Conservation (phyloP, 64 coral and sea anemone species). For the Stichodactyla mertensii region DNA sequence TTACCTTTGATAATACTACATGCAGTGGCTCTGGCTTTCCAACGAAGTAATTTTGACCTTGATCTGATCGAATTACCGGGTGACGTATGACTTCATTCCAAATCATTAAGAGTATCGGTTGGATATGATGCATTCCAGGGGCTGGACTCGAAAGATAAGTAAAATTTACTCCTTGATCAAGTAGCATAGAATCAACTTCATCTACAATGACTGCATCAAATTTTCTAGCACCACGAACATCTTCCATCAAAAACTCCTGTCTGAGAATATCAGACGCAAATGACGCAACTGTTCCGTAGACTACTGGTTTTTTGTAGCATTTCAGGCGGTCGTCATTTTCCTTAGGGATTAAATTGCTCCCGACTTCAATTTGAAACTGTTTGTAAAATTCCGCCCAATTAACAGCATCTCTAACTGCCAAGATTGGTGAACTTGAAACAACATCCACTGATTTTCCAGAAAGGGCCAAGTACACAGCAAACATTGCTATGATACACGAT, state of each 20-base stretch:
- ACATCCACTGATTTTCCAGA: constrained; percentile 25
- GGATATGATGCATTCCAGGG: constrained; percentile 23
- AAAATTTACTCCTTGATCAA: constrained; percentile 28
- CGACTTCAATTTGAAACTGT: constrained; percentile 2
- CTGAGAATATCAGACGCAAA: constrained; percentile 29
- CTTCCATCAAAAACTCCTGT: constrained; percentile 25
- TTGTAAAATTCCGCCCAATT: background rate
- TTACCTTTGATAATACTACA: background rate
- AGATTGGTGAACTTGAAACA: constrained; percentile 18
- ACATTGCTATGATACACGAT: constrained; percentile 31
- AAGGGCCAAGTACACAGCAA: constrained; percentile 12
- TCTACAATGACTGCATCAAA: constrained; percentile 21
- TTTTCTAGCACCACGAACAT: constrained; percentile 17
- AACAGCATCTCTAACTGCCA: constrained; percentile 18
- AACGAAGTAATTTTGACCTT: background rate
- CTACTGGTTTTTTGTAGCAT: constrained; percentile 22
- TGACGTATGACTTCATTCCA: constrained; percentile 17
- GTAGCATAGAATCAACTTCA: constrained; percentile 32
- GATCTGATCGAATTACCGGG: background rate
- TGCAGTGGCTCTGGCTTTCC: constrained; percentile 11
- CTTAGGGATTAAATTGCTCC: constrained; percentile 2
- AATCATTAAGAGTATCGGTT: constrained; percentile 27
- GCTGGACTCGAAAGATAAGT: constrained; percentile 30
- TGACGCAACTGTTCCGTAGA: constrained; percentile 30
- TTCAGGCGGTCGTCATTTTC: constrained; percentile 21